Conservation (phyloP, 2,797 vertebrate genomes). For the Gymnoscopelus microlampas region DNA sequence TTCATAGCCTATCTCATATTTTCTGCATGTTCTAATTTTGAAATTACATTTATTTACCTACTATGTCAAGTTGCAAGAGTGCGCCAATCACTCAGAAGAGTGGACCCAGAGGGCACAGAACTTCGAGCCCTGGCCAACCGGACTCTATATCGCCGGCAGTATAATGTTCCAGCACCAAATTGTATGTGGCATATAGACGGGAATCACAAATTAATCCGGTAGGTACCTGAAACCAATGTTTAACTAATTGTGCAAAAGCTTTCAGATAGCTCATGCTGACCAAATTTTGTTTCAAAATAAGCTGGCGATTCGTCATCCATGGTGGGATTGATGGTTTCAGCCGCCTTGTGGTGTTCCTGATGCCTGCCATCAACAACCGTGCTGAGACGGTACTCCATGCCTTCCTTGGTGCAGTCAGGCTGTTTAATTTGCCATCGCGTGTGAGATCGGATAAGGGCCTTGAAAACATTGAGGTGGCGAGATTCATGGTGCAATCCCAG, state of each 20-base stretch:
- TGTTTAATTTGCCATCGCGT: conserved; percentile 11
- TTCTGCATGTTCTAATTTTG: not conserved
- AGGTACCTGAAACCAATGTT: not conserved
- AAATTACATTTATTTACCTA: conserved; percentile 12
- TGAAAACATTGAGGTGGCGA: conserved; percentile 24
- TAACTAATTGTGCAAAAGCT: too few species aligned
- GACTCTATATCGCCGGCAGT: conserved; percentile 10
- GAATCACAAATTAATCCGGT: conserved; percentile 37
- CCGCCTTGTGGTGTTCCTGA: conserved; percentile 17
- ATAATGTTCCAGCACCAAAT: conserved; percentile 21
- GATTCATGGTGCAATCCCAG: conserved; percentile 14
- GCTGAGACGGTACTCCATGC: conserved; percentile 18
- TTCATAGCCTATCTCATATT: too few species aligned
- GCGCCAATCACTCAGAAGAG: conserved; percentile 13
- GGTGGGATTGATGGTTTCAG: conserved; percentile 29
- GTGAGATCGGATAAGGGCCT: conserved; percentile 30
- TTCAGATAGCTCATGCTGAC: too few species aligned
- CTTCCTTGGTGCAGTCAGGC: conserved; percentile 11
- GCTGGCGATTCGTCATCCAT: conserved; percentile 21
- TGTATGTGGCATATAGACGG: conserved; percentile 37
- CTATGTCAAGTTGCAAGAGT: conserved; percentile 18
- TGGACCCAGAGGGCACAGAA: conserved; percentile 12
- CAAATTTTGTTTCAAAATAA: conserved; percentile 3
- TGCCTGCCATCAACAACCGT: conserved; percentile 18
- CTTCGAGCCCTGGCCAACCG: conserved; percentile 16